Conservation (phyloP, 1,140 invertebrate genomes). For the Pseudomyrmex flavicornis region DNA sequence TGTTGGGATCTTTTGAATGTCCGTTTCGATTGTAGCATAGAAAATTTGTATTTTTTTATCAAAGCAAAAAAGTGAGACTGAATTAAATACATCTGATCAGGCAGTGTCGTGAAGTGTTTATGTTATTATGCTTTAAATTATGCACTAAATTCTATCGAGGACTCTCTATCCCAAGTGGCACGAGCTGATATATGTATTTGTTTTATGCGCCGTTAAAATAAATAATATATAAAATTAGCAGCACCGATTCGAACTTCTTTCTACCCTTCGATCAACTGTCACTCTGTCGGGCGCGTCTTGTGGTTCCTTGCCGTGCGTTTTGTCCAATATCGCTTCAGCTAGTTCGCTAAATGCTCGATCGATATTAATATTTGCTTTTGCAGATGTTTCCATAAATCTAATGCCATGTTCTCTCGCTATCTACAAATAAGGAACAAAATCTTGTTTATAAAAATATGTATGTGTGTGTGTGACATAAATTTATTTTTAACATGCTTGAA, state of each 20-base stretch:
- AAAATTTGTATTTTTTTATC: constrained; percentile 26
- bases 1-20: constrained; percentile 3
- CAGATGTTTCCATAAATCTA: constrained; percentile 99
- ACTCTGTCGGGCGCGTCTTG: constrained; percentile 89
- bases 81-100: constrained; percentile 63
- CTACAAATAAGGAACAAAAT: constrained; percentile 81
- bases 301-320: constrained; percentile 89
- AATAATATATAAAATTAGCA: constrained; percentile 82
- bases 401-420: constrained; percentile 99
- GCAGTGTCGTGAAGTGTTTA: constrained; percentile 73
- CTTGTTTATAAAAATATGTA: neutral
- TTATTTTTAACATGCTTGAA: too few relatives aligned
- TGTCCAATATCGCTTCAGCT: constrained; percentile 97
- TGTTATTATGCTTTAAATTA: constrained; percentile 74
- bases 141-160: constrained; percentile 72
- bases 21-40: constrained; percentile 31
- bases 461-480: too few relatives aligned
- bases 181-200: constrained; percentile 73
- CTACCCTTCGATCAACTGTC: constrained; percentile 87
- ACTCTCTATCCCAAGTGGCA: constrained; percentile 72
- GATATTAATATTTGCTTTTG: constrained; percentile 99
- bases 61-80: constrained; percentile 49
- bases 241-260: constrained; percentile 83
- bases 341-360: constrained; percentile 98
- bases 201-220: constrained; percentile 73